A percentile compares a stretch with the other conserved stretches of the same genome.
Evolutionary conservation across 2,888 invertebrate species (phyloP).

Genomic region (Cotesia congregata): DNA sequence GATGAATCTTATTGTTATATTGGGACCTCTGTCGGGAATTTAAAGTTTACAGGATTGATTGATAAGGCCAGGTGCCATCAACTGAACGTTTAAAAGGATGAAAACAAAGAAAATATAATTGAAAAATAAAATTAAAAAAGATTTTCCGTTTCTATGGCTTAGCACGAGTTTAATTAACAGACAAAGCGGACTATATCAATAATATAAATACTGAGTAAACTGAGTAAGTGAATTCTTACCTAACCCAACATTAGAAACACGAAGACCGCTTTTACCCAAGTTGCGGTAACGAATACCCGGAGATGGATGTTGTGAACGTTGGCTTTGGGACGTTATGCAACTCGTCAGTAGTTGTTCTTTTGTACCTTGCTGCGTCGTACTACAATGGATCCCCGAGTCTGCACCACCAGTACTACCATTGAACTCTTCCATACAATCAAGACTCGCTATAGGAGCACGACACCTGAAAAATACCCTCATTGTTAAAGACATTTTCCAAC

Average conservation of each 20-base stretch:
- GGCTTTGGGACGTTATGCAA: constrained; percentile 72
- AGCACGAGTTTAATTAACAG: not conserved
- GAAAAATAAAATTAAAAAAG: not conserved
- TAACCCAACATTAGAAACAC: constrained; percentile 94
- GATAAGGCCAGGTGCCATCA: not conserved
- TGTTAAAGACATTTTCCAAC: constrained; percentile 2
- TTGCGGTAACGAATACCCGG: constrained; percentile 92
- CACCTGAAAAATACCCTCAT: constrained; percentile 75
- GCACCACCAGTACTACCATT: constrained; percentile 76
- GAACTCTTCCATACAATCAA: constrained; percentile 96
- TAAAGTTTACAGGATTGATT: too few species aligned
- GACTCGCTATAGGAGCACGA: constrained; percentile 91
- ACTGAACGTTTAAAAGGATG: not conserved
- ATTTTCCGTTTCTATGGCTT: not conserved
- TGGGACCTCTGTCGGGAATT: too few species aligned
- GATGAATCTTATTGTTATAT: too few species aligned
- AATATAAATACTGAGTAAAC: not conserved
- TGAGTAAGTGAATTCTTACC: constrained; percentile 71
- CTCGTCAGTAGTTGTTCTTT: constrained; percentile 74
- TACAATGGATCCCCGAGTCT: constrained; percentile 68
- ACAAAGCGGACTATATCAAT: not conserved
- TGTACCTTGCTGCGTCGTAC: constrained; percentile 69
- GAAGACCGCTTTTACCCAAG: constrained; percentile 93
- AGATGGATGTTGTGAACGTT: constrained; percentile 76
- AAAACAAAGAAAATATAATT: not conserved